Evolutionary conservation across 1,140 invertebrate species (phyloP), one percentile per base, ranked within the genome.

Genomic region (Rhagoletis zephyria): DNA sequence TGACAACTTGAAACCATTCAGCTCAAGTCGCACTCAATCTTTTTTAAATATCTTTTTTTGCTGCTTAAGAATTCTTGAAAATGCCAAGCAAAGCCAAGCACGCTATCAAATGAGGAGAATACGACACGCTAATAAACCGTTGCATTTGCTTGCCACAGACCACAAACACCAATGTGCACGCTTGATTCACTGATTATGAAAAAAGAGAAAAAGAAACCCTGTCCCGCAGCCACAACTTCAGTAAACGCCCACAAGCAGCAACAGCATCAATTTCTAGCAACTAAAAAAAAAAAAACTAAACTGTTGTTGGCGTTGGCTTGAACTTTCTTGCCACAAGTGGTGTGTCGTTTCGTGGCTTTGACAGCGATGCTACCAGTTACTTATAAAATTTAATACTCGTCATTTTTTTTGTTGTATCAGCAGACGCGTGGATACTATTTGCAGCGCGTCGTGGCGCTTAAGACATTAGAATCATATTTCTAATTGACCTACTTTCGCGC

Each of bases 401-500:
- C 40, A 5, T 67, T 64, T 4, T 64, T 40, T 1, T 67, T 19
- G 30, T 30, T 40, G 30, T 67, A 14, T 67, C 40, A 30, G 10
- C 64, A 7, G 16, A 6, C 64, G 64, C 64, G 64, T 67, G n/a
- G 30, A 30, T 19, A 16, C 30, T 67, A 10, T 40, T 67, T 67
- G 74, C 6, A 14, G n/a, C 74, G 12, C 74, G 16, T 81, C 42
- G 48, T 81, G 74, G 74, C 74, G 48, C 74, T 81, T 56, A 81
- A 56, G 74, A 81, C 19, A 81, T 81, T 81, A 81, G n/a, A 81
- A 59, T 81, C 74, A 56, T 56, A 81, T 81, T 59, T 81, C 74
- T 81, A 81, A 81, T 81, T 81, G 74, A 81, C 74, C 74, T 81
- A 81, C 74, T 56, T 81, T 81, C 74, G 40, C 10, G 2, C 30